Evolutionary conservation across 2,797 vertebrate species (phyloP).

Genomic region (Catharus ustulatus): DNA sequence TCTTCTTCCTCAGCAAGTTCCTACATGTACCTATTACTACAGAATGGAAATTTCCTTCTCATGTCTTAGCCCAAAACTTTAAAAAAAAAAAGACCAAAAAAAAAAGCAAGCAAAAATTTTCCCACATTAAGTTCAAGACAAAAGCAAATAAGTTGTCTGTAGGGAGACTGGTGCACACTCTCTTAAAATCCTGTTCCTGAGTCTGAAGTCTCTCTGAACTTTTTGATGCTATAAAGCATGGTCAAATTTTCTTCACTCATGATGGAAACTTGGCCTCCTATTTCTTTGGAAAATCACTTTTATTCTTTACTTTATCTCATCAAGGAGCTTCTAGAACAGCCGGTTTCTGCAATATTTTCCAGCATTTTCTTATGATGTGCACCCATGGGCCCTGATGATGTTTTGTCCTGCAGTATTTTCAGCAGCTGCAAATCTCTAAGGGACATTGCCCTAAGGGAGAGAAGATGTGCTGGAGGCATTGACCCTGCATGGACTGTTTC

Average conservation of each 20-base stretch:
- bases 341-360: not conserved
- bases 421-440: not conserved
- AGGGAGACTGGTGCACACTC: not conserved
- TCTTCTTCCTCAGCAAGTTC: not conserved
- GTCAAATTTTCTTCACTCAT: not conserved
- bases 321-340: not conserved
- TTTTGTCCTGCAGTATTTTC: not conserved
- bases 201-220: not conserved
- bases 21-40: not conserved
- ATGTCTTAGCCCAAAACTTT: not conserved
- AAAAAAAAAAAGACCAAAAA: not conserved
- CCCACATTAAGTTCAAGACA: not conserved
- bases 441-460: not conserved
- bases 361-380: not conserved
- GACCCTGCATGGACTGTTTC: not conserved
- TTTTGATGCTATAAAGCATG: not conserved
- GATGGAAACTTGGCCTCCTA: not conserved
- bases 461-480: not conserved
- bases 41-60: not conserved
- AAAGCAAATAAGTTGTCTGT: not conserved
- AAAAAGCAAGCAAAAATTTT: not conserved
- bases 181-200: not conserved
- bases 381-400: not conserved
- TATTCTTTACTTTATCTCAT: not conserved
- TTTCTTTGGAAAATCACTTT: not conserved